Percentiles rank a stretch among this genome's conserved stretches.
Conservation (phyloP, 2,888 invertebrate species). For the Branchipolynoe longqiensis region DNA sequence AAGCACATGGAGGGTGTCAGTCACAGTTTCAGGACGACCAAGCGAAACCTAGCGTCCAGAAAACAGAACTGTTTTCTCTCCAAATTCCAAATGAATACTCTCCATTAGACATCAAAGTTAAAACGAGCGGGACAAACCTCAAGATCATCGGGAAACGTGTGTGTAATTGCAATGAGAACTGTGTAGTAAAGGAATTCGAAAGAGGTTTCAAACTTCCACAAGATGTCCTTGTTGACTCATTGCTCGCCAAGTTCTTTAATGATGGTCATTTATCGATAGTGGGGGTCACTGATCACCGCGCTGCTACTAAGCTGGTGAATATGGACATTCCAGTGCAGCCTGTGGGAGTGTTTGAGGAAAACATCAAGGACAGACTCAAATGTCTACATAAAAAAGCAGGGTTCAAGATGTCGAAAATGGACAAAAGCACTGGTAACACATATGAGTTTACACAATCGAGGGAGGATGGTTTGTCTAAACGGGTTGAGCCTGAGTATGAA, state of each 20-base stretch:
- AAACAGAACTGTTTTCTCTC: background rate
- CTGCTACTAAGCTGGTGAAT: background rate
- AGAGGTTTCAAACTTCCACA: background rate
- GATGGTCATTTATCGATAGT: background rate
- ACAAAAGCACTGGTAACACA: background rate
- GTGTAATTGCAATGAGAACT: background rate
- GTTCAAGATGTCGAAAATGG: background rate
- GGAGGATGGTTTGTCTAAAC: background rate
- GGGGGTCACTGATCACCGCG: background rate
- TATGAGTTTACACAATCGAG: background rate
- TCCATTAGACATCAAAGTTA: background rate
- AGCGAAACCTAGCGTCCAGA: no score
- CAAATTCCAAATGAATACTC: background rate
- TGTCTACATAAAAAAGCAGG: background rate
- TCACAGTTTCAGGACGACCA: no score
- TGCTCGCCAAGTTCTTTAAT: background rate
- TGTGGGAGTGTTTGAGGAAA: background rate
- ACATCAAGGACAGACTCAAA: background rate
- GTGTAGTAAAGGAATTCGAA: constrained; percentile 5
- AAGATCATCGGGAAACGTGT: background rate
- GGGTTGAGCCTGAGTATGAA: background rate
- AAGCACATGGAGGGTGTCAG: background rate
- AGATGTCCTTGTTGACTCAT: background rate
- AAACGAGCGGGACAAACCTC: background rate
- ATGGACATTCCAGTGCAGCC: background rate